phyloP scores from a whole-genome alignment of 2,888 invertebrate species.

The Beris morrisii region DNA sequence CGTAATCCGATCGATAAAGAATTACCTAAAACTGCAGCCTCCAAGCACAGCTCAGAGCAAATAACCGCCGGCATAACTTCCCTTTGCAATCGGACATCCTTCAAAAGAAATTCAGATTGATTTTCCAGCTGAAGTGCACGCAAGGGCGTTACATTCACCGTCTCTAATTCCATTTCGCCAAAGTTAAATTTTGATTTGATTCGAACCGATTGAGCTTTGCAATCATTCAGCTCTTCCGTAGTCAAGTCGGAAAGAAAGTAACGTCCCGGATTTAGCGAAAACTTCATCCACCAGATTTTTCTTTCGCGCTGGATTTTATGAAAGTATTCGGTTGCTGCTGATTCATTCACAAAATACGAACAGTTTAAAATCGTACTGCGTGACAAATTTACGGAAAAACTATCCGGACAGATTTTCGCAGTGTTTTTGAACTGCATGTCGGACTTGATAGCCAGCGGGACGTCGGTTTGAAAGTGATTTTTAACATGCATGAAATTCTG shows the following conservation, averaged over 20 bases:
- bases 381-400: slow-evolving; percentile 19
- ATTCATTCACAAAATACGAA: slow-evolving; percentile 46
- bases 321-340: slow-evolving; percentile 64
- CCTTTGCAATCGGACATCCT: slow-evolving; percentile 41
- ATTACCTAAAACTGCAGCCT: slow-evolving; percentile 48
- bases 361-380: slow-evolving; percentile 43
- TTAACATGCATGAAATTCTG: slow-evolving; percentile 42
- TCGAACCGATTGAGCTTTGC: slow-evolving; percentile 59
- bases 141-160: slow-evolving; percentile 56
- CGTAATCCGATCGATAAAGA: not conserved
- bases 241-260: slow-evolving; percentile 66
- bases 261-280: slow-evolving; percentile 72
- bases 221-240: slow-evolving; percentile 51
- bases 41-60: slow-evolving; percentile 48
- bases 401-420: not conserved
- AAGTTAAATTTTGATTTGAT: slow-evolving; percentile 68
- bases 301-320: slow-evolving; percentile 76
- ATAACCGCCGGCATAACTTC: slow-evolving; percentile 45
- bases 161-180: slow-evolving; percentile 67
- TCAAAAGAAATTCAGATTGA: slow-evolving; percentile 40
- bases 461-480: slow-evolving; percentile 43
- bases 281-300: slow-evolving; percentile 85
- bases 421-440: slow-evolving; percentile 26
- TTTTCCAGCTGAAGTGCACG: slow-evolving; percentile 41
- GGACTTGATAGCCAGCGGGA: slow-evolving; percentile 46